Base-by-base conservation (phyloP, 2,888 invertebrate genomes). In the Athalia cordata region DNA sequence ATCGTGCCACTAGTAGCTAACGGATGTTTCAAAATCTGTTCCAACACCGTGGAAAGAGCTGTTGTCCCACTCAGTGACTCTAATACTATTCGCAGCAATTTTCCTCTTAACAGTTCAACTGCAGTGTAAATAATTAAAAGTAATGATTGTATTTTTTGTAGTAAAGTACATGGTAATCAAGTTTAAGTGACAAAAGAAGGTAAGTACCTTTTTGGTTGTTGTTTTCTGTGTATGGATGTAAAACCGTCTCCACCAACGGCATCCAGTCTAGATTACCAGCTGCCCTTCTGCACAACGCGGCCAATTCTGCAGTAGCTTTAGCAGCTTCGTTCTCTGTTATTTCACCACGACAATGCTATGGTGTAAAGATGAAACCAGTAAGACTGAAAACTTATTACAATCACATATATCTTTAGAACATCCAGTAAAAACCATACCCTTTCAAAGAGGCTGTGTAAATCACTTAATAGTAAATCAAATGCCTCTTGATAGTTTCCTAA, bases 401-500 rank as follows among this genome's bases (percentile, higher is more conserved):
- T 29, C 29, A 29, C 29, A 2, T 29, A 29, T 29, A 29, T 29
- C 2, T 1, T 29, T 29, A 29, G 29, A 29, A 6, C 49, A 52
- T 15, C 61, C 52, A n/a, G 59, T 52, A 74, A 81, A 50, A 64
- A 45, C 78, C 74, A 83, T 83, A 90, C 89, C 84, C 81, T 82
- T 77, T 85, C 81, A 65, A 90, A 84, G 15, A 85, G 84, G 76
- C 85, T 81, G 79, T 88, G 84, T 11, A 93, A 86, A 77, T 90
- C 84, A 55, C 91, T 90, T 80, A 94, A 88, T 5, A 94, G 90
- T 79, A 95, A 90, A 78, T 93, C 92, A 86, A 96, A 94, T 3
- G 96, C 95, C 84, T 93, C 93, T 83, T 93, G 92, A 87, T 94
- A 94, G 88, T 96, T 94, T 9, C 95, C 95, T 80, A 93, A 92